These are phyloP conservation scores for Sarcophaga rosellei DNA, from an alignment of 2,888 invertebrate species.

Conservation along the genomic window DNA sequence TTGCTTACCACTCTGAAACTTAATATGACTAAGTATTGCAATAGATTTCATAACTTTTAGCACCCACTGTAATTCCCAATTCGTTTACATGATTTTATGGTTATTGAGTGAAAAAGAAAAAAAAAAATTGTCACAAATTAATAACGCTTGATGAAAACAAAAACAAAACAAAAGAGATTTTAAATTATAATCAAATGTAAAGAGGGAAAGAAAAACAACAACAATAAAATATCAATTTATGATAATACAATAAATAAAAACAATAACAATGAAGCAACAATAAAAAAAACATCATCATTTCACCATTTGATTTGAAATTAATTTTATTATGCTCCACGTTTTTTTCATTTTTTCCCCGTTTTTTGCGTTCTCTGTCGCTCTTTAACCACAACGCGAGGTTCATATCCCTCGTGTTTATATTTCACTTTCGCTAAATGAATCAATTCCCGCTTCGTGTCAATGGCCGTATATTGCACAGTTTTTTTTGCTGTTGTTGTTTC, in stretches of 20 bases:
- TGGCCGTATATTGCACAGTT: slow-evolving; percentile 54
- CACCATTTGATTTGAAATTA: not conserved
- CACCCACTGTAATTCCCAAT: slow-evolving; percentile 1
- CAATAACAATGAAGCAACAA: too few relatives aligned
- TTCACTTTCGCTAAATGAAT: slow-evolving; percentile 57
- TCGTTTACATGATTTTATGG: slow-evolving; percentile 14
- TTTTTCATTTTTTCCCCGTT: not conserved
- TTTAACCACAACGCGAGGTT: not conserved
- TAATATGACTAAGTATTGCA: too few relatives aligned
- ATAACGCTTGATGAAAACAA: slow-evolving; percentile 18
- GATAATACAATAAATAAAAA: not conserved
- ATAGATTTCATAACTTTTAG: not conserved
- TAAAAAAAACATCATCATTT: not conserved
- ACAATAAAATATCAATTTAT: slow-evolving; percentile 5
- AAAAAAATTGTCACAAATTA: slow-evolving; percentile 37
- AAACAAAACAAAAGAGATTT: slow-evolving; percentile 14
- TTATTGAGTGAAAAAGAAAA: not conserved
- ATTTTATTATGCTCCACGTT: not conserved
- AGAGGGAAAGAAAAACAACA: not conserved
- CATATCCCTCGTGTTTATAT: slow-evolving; percentile 15
- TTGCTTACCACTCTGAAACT: too few relatives aligned
- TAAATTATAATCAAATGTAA: not conserved
- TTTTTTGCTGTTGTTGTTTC: not conserved
- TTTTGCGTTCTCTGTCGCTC: not conserved
- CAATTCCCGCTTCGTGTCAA: slow-evolving; percentile 42